Conservation (phyloP, 1,140 invertebrate species). For the Caenorhabditis briggsae region DNA sequence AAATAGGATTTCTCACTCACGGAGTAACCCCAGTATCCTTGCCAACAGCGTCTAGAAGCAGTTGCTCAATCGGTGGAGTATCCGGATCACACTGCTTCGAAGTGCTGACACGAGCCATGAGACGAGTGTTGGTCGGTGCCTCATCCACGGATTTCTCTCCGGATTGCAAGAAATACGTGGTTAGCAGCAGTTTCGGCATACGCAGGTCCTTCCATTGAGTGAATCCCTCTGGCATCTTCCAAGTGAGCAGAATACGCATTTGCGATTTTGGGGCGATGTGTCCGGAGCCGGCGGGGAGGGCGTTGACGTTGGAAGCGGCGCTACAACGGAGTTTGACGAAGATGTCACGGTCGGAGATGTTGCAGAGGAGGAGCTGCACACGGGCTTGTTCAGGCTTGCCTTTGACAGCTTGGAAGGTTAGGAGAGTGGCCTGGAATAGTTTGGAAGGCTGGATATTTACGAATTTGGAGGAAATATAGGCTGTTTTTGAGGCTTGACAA, state of each 20-base stretch:
- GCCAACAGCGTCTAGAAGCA: slow-evolving; percentile 64
- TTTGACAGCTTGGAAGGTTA: slow-evolving; percentile 38
- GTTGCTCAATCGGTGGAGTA: slow-evolving; percentile 65
- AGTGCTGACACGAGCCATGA: slow-evolving; percentile 55
- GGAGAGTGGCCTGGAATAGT: slow-evolving; percentile 48
- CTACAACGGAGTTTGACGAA: slow-evolving; percentile 63
- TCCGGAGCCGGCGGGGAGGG: slow-evolving; percentile 33
- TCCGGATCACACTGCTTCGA: slow-evolving; percentile 54
- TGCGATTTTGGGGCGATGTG: slow-evolving; percentile 61
- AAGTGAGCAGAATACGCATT: slow-evolving; percentile 60
- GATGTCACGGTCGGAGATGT: slow-evolving; percentile 65
- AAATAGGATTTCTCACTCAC: not conserved
- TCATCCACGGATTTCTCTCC: slow-evolving; percentile 46
- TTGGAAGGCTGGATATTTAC: too few species aligned
- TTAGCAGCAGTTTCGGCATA: slow-evolving; percentile 60
- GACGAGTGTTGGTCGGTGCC: slow-evolving; percentile 59
- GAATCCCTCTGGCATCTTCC: slow-evolving; percentile 50
- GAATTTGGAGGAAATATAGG: too few species aligned
- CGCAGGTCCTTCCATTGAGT: slow-evolving; percentile 55
- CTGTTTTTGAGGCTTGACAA: too few species aligned
- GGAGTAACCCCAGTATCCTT: slow-evolving; percentile 41
- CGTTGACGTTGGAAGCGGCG: slow-evolving; percentile 38
- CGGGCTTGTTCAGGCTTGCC: slow-evolving; percentile 39
- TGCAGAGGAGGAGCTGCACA: slow-evolving; percentile 63
- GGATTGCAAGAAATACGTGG: slow-evolving; percentile 51